A percentile compares a stretch with the other conserved stretches of the same genome.
These are phyloP conservation scores for Pegoplata infirma DNA, from an alignment of 2,888 invertebrate species.

Conservation along the genomic window DNA sequence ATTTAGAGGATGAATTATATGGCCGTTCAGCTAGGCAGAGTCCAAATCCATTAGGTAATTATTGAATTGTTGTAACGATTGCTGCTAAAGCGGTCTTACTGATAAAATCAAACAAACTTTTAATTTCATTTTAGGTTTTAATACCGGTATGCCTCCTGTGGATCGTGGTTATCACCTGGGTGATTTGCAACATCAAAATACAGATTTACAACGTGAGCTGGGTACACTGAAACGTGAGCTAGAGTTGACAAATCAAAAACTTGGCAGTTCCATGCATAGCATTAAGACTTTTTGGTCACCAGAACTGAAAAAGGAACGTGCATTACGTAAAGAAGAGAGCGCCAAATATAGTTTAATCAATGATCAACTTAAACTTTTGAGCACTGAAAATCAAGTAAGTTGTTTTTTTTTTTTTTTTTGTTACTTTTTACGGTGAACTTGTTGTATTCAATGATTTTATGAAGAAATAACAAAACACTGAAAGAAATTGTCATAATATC, in stretches of 20 bases:
- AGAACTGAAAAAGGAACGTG: slow-evolving; percentile 98
- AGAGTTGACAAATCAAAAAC: slow-evolving; percentile 97
- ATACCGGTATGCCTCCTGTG: slow-evolving; percentile 78
- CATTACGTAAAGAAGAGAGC: slow-evolving; percentile 97
- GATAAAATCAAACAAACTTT: background rate
- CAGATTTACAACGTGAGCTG: slow-evolving; percentile 95
- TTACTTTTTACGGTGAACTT: too few relatives aligned
- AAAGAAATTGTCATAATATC: too few relatives aligned
- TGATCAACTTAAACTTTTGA: slow-evolving; percentile 96
- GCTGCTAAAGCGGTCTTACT: background rate
- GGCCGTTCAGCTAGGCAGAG: slow-evolving; percentile 85
- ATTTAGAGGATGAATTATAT: slow-evolving; percentile 85
- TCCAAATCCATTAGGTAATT: slow-evolving; percentile 81
- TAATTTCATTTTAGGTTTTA: slow-evolving; percentile 66
- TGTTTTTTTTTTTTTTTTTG: background rate
- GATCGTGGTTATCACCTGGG: slow-evolving; percentile 84
- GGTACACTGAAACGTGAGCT: slow-evolving; percentile 94
- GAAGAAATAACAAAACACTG: too few relatives aligned
- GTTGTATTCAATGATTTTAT: too few relatives aligned
- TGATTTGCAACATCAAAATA: slow-evolving; percentile 95
- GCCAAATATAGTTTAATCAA: slow-evolving; percentile 97
- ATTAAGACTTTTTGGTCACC: slow-evolving; percentile 99
- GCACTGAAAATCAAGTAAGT: slow-evolving; percentile 96
- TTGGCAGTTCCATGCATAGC: slow-evolving; percentile 99
- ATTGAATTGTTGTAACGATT: background rate